Percentiles rank a stretch among this genome's conserved stretches.
Conservation (phyloP, 2,797 vertebrate genomes). For the Protonibea diacanthus region DNA sequence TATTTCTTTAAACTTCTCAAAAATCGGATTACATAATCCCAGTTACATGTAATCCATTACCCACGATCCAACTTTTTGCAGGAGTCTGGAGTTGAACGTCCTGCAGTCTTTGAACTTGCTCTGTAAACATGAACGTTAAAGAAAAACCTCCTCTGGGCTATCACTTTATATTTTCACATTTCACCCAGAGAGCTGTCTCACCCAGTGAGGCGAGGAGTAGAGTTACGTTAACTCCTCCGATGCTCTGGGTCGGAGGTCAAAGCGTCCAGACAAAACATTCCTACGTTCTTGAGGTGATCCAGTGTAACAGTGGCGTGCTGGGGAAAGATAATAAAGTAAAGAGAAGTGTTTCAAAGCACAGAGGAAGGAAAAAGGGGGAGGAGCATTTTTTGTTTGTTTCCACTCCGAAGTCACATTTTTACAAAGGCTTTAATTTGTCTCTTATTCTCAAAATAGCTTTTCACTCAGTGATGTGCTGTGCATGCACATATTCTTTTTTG, state of each 20-base stretch:
- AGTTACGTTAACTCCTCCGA: slow-evolving; percentile 20
- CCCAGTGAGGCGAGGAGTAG: not conserved
- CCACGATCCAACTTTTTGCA: not conserved
- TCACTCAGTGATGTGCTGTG: not conserved
- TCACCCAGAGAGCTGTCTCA: slow-evolving; percentile 31
- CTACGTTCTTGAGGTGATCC: not conserved
- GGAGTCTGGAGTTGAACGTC: not conserved
- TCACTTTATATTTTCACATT: slow-evolving; percentile 25
- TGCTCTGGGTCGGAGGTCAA: slow-evolving; percentile 8
- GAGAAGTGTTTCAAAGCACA: not conserved
- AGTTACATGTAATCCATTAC: no score
- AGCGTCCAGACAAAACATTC: slow-evolving; percentile 25
- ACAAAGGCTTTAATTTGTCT: not conserved
- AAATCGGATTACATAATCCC: no score
- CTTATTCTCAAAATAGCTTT: not conserved
- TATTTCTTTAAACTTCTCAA: no score
- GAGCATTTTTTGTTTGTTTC: not conserved
- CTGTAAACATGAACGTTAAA: not conserved
- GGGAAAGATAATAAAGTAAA: slow-evolving; percentile 9
- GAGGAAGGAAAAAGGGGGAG: no score
- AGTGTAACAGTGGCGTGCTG: not conserved
- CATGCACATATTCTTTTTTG: not conserved
- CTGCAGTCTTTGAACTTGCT: not conserved
- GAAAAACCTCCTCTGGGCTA: not conserved
- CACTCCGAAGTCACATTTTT: not conserved